phyloP scores from a whole-genome alignment of 2,797 vertebrate species.

The Scyliorhinus canicula region DNA sequence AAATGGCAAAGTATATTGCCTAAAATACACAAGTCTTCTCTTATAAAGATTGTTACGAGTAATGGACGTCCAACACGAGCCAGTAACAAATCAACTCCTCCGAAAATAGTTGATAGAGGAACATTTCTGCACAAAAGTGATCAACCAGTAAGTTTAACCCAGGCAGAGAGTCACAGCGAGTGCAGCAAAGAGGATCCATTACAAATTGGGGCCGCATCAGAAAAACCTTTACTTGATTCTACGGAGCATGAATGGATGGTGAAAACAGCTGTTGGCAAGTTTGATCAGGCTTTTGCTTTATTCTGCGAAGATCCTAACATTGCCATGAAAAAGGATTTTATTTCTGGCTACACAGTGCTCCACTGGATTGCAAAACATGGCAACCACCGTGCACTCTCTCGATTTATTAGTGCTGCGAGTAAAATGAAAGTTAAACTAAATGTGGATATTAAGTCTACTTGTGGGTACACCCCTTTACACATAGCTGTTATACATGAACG shows the following conservation, averaged over 20 bases:
- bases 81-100: slow-evolving; percentile 48
- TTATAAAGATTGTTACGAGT: slow-evolving; percentile 41
- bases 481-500: slow-evolving; percentile 80
- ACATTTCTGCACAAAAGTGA: neutral
- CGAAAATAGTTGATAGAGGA: neutral
- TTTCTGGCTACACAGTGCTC: slow-evolving; percentile 80
- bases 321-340: slow-evolving; percentile 74
- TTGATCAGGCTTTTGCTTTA: slow-evolving; percentile 67
- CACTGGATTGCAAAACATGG: slow-evolving; percentile 96
- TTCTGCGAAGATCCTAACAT: slow-evolving; percentile 74
- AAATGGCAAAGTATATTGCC: neutral
- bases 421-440: slow-evolving; percentile 64
- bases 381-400: slow-evolving; percentile 69
- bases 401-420: slow-evolving; percentile 64
- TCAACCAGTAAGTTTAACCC: slow-evolving; percentile 46
- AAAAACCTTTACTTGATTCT: slow-evolving; percentile 60
- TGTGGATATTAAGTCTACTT: slow-evolving; percentile 63
- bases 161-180: slow-evolving; percentile 36
- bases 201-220: neutral
- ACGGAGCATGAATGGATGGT: slow-evolving; percentile 82
- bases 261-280: slow-evolving; percentile 67
- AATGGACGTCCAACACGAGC: slow-evolving; percentile 54
- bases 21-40: neutral
- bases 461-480: slow-evolving; percentile 84
- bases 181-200: neutral